Conservation (phyloP, 1,140 invertebrate genomes). For the Sinonovacula constricta region DNA sequence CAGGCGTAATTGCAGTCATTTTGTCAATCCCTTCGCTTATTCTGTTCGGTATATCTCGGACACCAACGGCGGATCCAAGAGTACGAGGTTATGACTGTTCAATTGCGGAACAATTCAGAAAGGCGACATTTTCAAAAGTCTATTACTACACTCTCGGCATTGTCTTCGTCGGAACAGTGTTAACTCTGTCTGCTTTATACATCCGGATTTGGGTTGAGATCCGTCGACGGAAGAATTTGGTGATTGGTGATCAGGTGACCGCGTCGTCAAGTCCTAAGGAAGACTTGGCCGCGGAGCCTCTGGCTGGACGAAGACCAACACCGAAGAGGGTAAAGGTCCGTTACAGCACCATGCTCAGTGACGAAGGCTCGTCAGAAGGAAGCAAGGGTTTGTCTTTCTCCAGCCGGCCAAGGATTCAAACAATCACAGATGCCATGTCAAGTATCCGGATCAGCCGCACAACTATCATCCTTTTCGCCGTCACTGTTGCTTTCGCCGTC, state of each 20-base stretch:
- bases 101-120: constrained; percentile 55
- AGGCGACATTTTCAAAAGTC: constrained; percentile 52
- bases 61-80: constrained; percentile 21
- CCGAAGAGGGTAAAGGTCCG: constrained; percentile 48
- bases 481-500: constrained; percentile 67
- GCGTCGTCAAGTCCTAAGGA: neutral
- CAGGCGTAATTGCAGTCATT: constrained; percentile 56
- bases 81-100: constrained; percentile 62
- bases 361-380: constrained; percentile 53
- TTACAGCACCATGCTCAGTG: constrained; percentile 57
- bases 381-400: neutral
- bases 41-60: constrained; percentile 58
- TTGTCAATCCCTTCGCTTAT: constrained; percentile 51
- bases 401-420: constrained; percentile 40
- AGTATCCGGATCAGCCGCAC: constrained; percentile 61
- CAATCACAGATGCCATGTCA: constrained; percentile 47
- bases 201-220: constrained; percentile 66
- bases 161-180: constrained; percentile 54
- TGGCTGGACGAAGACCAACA: neutral
- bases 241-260: constrained; percentile 59
- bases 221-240: constrained; percentile 50
- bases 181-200: constrained; percentile 60
- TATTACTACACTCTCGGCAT: constrained; percentile 56
- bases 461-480: constrained; percentile 65
- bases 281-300: constrained; percentile 16